Conservation (phyloP, 2,888 invertebrate genomes). For the Polietes domitor region DNA sequence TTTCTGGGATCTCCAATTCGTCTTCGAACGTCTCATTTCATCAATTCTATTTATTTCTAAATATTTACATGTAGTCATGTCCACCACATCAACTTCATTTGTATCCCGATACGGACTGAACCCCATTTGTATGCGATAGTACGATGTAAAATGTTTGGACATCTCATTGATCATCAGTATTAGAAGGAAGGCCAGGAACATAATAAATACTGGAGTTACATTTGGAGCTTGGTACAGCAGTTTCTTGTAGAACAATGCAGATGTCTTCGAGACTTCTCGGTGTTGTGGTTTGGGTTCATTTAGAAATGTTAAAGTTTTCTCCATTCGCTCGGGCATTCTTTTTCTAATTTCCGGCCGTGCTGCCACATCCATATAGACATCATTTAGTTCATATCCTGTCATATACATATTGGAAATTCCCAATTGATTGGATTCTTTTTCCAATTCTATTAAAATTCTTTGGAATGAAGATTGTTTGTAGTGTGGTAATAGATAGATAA, state of each 20-base stretch:
- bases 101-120: neutral
- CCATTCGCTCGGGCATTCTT: neutral
- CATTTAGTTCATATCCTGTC: constrained; percentile 36
- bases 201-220: constrained; percentile 25
- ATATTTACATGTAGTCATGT: too few species aligned
- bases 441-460: constrained; percentile 44
- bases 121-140: neutral
- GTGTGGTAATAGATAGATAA: constrained; percentile 37
- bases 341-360: neutral
- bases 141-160: neutral
- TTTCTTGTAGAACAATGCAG: constrained; percentile 34
- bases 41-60: neutral
- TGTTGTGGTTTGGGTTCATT: neutral
- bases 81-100: neutral
- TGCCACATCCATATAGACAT: constrained; percentile 44
- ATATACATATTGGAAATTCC: constrained; percentile 43
- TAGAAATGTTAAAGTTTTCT: constrained; percentile 6
- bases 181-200: constrained; percentile 5
- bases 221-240: constrained; percentile 39
- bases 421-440: constrained; percentile 11
- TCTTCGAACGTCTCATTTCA: neutral
- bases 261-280: neutral
- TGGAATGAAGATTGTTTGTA: constrained; percentile 36
- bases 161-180: constrained; percentile 7
- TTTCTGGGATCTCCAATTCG: neutral